Evolutionary conservation across 92 coral and sea anemone genomes (phyloP), one percentile per base, ranked within the genome.

Genomic region (Zoanthus sansibaricus): DNA sequence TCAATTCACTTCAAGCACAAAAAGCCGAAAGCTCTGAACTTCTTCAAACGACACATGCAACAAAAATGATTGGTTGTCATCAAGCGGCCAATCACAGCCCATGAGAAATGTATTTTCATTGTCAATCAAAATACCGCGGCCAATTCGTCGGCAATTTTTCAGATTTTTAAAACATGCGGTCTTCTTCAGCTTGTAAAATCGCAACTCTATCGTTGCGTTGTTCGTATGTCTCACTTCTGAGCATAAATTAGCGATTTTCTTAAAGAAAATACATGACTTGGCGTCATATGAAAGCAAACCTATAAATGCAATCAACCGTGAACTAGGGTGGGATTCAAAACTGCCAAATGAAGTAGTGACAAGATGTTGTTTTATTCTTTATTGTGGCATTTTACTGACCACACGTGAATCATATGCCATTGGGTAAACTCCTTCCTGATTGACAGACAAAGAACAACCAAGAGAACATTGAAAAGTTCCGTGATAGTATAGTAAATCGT

Each of bases 61-160:
- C 89, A 86, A 89, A 94, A 94, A 82, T 93, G 98, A 94, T 94
- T 94, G 98, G 98, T 89, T 93, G 95, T 94, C 95, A 91, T 59
- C 48, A 85, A 88, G 88, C 94, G 72, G 66, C 98, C 98, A 94
- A 94, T 94, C 98, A 94, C 71, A 72, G 84, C 79, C 68, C 93
- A 47, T 72, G 90, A 79, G 88, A 90, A 91, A 83, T 92, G 94
- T 94, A 94, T 94, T 92, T 91, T 92, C 71, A 79, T 87, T 94
- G 95, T 94, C 98, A 94, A 94, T 94, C 98, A 94, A 83, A 71
- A 73, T 58, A 59, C 84, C 74, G 87, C 94, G 90, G 88, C 90
- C 62, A 92, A 89, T 94, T 88, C 91, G 91, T 91, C 89, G 90
- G 89, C 92, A 80, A 66, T 64, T 66, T 79, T 68, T 80, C 85